Conservation (phyloP, 2,888 invertebrate species). For the Drosophila siamana region DNA sequence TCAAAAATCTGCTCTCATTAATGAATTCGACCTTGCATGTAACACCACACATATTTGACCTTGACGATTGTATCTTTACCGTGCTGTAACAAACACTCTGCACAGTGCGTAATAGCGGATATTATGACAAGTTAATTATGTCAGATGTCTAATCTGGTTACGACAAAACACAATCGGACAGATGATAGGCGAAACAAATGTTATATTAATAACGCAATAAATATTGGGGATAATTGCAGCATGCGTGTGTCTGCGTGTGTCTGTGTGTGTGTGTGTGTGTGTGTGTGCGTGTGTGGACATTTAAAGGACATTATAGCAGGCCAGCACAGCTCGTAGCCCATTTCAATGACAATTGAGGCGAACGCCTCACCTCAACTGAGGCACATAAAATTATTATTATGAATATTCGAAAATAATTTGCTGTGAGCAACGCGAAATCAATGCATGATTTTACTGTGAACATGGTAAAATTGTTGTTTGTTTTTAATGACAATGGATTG, state of each 20-base stretch:
- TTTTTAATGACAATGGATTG: constrained; percentile 79
- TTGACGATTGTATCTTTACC: constrained; percentile 26
- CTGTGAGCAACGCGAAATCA: constrained; percentile 44
- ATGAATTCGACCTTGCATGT: constrained; percentile 21
- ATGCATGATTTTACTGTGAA: constrained; percentile 43
- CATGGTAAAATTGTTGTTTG: constrained; percentile 65
- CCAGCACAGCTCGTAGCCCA: constrained; percentile 17
- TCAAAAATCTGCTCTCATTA: neutral
- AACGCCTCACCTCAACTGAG: constrained; percentile 6
- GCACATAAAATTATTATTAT: constrained; percentile 44
- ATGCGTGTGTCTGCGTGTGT: constrained; percentile 4
- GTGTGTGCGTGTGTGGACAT: constrained; percentile 22
- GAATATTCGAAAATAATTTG: constrained; percentile 48
- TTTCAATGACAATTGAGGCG: constrained; percentile 46
- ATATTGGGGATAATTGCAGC: constrained; percentile 7
- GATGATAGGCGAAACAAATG: constrained; percentile 1
- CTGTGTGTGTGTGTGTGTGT: constrained; percentile 9
- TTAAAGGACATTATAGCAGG: constrained; percentile 42
- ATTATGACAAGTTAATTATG: constrained; percentile 14
- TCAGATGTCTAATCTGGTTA: constrained; percentile 8
- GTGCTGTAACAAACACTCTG: neutral
- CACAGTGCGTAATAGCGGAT: constrained; percentile 11
- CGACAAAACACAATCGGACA: constrained; percentile 12
- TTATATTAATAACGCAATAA: constrained; percentile 8
- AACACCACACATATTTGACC: constrained; percentile 23